Percentiles rank a stretch among this genome's conserved stretches.
Evolutionary conservation across 2,113 vertebrate species (phyloP).

Genomic region (Polypterus bichir): DNA sequence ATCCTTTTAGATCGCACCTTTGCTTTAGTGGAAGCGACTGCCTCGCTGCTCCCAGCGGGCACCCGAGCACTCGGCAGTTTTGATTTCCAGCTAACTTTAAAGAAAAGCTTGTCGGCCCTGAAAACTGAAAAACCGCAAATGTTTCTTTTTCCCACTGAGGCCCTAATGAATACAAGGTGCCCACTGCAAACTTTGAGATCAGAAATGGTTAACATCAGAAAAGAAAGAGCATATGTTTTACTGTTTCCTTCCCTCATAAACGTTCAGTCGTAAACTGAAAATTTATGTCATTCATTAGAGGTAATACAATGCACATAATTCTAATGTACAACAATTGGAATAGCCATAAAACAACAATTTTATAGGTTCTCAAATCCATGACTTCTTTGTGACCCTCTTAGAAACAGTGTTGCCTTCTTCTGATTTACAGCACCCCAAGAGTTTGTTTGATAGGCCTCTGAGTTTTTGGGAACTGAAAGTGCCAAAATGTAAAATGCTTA

Average conservation of each 20-base stretch:
- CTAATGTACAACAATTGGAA: slow-evolving; percentile 62
- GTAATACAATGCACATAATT: slow-evolving; percentile 68
- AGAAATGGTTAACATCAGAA: slow-evolving; percentile 47
- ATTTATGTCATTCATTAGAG: slow-evolving; percentile 65
- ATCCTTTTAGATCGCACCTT: no score
- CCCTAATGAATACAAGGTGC: slow-evolving; percentile 54
- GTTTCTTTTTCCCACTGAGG: no score
- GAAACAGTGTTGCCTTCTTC: slow-evolving; percentile 34
- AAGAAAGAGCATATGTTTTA: slow-evolving; percentile 63
- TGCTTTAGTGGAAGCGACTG: no score
- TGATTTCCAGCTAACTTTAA: no score
- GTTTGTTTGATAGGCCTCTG: slow-evolving; percentile 42
- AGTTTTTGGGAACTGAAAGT: slow-evolving; percentile 55
- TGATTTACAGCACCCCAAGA: slow-evolving; percentile 46
- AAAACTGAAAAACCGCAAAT: no score
- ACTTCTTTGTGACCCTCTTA: slow-evolving; percentile 53
- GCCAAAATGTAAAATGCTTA: slow-evolving; percentile 56
- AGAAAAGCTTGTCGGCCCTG: no score
- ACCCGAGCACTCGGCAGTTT: no score
- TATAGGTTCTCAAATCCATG: slow-evolving; percentile 57
- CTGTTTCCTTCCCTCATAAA: slow-evolving; percentile 49
- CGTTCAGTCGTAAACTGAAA: slow-evolving; percentile 53
- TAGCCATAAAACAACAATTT: slow-evolving; percentile 58
- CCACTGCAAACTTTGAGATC: slow-evolving; percentile 43
- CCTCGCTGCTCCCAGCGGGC: no score